A percentile compares a stretch with the other conserved stretches of the same genome.
These are phyloP conservation scores for Virgularia gustaviana DNA, from an alignment of 92 coral and sea anemone genomes.

Conservation along the genomic window DNA sequence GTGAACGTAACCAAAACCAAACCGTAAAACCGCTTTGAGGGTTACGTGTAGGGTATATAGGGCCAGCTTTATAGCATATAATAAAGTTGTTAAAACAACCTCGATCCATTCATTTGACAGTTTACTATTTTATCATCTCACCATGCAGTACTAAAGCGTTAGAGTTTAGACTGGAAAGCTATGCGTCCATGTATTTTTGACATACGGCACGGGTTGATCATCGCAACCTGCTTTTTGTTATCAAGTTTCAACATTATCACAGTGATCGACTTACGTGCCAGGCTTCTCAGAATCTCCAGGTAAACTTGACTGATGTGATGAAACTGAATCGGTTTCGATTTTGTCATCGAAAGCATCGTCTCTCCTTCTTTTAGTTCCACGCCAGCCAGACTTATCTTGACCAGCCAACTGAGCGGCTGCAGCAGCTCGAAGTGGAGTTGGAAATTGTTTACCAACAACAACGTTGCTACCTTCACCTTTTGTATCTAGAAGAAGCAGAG, in stretches of 20 bases:
- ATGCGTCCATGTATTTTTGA: not conserved
- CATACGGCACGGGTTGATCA: not conserved
- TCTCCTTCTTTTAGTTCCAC: conserved; percentile 29
- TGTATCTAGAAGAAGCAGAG: too few relatives aligned
- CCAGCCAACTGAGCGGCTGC: conserved; percentile 89
- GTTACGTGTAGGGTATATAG: too few relatives aligned
- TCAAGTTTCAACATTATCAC: conserved; percentile 30
- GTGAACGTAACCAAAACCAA: too few relatives aligned
- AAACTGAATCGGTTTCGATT: conserved; percentile 77
- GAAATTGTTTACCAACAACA: conserved; percentile 85
- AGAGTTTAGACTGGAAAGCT: not conserved
- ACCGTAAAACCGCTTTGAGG: too few relatives aligned
- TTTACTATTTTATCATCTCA: too few relatives aligned
- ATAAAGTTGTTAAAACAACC: too few relatives aligned
- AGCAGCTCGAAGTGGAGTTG: conserved; percentile 90
- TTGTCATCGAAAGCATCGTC: conserved; percentile 32
- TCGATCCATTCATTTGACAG: too few relatives aligned
- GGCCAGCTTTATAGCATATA: too few relatives aligned
- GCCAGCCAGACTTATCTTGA: conserved; percentile 63
- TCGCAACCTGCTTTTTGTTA: not conserved
- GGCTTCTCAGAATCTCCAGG: conserved; percentile 67
- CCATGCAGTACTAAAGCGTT: too few relatives aligned
- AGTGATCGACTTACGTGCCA: conserved; percentile 62
- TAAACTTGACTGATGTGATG: conserved; percentile 81
- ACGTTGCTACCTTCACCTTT: conserved; percentile 50